These are phyloP conservation scores for Drosophila nannoptera DNA, from an alignment of 1,140 invertebrate species.

Conservation along the genomic window DNA sequence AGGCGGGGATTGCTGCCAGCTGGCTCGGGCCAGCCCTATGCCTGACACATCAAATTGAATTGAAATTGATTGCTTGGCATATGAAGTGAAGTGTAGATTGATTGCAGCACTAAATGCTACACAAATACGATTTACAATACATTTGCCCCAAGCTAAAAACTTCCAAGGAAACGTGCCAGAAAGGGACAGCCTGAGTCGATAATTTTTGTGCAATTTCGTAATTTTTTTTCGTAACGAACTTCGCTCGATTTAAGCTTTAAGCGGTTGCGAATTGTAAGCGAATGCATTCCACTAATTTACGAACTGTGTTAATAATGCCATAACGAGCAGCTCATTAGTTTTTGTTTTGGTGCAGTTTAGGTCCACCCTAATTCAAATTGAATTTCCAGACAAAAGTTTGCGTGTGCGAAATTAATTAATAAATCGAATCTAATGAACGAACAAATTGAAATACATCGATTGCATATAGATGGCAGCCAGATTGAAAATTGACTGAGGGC, in stretches of 20 bases:
- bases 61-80: constrained; percentile 13
- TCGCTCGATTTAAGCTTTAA: too few relatives aligned
- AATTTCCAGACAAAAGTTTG: constrained; percentile 22
- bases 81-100: constrained; percentile 1
- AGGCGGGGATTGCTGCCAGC: background rate
- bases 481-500: constrained; percentile 40
- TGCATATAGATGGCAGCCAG: constrained; percentile 52
- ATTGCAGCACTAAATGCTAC: background rate
- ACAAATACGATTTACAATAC: background rate
- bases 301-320: background rate
- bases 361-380: constrained; percentile 5
- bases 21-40: background rate
- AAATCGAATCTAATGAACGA: constrained; percentile 62
- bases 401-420: constrained; percentile 67
- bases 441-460: constrained; percentile 63
- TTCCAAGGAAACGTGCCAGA: too few relatives aligned
- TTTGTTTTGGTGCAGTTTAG: background rate
- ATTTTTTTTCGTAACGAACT: too few relatives aligned
- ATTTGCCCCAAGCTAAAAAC: background rate
- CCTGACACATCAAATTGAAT: constrained; percentile 4
- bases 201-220: too few relatives aligned
- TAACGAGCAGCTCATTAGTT: background rate
- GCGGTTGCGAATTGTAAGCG: too few relatives aligned
- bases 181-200: too few relatives aligned
- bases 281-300: too few relatives aligned